A percentile compares a stretch with the other conserved stretches of the same genome.
Conservation (phyloP, 2,797 vertebrate genomes). For the Enteromius trimaculatus region DNA sequence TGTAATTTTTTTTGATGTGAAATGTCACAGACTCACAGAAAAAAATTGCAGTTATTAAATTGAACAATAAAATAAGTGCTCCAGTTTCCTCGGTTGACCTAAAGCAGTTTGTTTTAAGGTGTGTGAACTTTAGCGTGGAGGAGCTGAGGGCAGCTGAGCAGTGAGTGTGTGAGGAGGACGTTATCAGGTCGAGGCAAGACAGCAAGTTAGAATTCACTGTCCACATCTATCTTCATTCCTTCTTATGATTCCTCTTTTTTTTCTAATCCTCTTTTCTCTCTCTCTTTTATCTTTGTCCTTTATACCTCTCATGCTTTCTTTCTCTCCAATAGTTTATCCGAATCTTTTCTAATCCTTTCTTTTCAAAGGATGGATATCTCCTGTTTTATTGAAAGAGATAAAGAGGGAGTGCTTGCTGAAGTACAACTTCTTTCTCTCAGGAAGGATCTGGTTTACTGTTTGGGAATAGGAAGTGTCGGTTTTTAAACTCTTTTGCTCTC, state of each 20-base stretch:
- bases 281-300: slow-evolving; percentile 57
- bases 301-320: slow-evolving; percentile 53
- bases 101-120: slow-evolving; percentile 6
- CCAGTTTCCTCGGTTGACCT: background rate
- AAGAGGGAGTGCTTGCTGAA: slow-evolving; percentile 45
- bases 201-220: slow-evolving; percentile 36
- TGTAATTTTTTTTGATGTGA: background rate
- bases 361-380: slow-evolving; percentile 53
- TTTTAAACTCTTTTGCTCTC: background rate
- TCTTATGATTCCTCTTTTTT: slow-evolving; percentile 43
- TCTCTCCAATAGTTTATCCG: slow-evolving; percentile 56
- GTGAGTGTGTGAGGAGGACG: background rate
- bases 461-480: slow-evolving; percentile 1
- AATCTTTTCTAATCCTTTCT: slow-evolving; percentile 57
- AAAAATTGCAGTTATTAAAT: background rate
- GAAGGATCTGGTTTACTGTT: slow-evolving; percentile 14
- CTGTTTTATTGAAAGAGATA: slow-evolving; percentile 46
- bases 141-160: background rate
- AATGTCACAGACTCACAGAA: background rate
- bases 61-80: background rate
- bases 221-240: slow-evolving; percentile 53
- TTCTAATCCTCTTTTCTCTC: slow-evolving; percentile 61
- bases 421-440: slow-evolving; percentile 30
- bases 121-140: background rate
- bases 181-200: slow-evolving; percentile 36